A percentile compares a stretch with the other conserved stretches of the same genome.
Conservation (phyloP, 2,888 invertebrate species). For the Pyrrhosoma nymphula region DNA sequence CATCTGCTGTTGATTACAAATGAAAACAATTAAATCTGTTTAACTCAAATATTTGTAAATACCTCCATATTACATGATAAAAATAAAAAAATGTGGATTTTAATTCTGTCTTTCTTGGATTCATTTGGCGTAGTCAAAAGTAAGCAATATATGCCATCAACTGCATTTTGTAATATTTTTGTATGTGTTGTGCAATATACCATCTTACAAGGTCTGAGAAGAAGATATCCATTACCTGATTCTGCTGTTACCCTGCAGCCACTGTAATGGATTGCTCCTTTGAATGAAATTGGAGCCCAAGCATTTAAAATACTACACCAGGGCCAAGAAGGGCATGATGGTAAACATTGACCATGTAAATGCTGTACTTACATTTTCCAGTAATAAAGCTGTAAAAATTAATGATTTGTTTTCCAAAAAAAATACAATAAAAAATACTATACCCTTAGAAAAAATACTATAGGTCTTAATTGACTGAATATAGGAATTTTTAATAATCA, state of each 20-base stretch:
- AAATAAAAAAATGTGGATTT: slow-evolving; percentile 34
- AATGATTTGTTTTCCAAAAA: not conserved
- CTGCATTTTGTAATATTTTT: not conserved
- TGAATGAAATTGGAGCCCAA: not conserved
- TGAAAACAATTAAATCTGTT: not conserved
- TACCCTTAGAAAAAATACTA: too few relatives aligned
- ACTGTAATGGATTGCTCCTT: not conserved
- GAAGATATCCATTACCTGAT: not conserved
- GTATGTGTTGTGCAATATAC: not conserved
- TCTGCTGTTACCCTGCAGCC: not conserved
- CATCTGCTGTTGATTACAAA: not conserved
- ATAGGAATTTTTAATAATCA: too few relatives aligned
- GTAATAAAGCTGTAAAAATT: slow-evolving; percentile 17
- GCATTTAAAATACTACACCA: not conserved
- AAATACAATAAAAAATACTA: too few relatives aligned
- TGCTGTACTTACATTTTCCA: slow-evolving; percentile 11
- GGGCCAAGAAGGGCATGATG: not conserved
- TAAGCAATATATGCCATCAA: not conserved
- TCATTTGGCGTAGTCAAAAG: not conserved
- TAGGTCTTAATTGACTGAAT: too few relatives aligned
- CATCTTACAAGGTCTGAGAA: not conserved
- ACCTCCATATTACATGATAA: not conserved
- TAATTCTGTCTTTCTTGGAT: not conserved
- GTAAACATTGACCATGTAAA: not conserved
- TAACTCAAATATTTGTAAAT: not conserved